Evolutionary conservation across 1,140 invertebrate genomes (phyloP), one percentile per base, ranked within the genome.

Genomic region (Latrodectus geometricus): DNA sequence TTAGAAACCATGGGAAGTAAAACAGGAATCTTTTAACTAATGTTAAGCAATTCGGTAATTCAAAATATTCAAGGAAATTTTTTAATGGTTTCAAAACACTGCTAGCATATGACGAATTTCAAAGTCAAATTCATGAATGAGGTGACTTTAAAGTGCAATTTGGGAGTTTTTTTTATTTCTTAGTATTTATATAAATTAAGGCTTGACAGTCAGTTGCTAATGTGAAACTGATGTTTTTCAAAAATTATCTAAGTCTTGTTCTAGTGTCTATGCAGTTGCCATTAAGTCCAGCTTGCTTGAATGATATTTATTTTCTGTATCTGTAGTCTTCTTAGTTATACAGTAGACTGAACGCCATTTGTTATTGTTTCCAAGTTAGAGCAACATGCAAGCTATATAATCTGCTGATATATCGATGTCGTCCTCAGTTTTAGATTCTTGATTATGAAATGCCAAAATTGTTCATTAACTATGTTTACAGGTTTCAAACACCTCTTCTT

Each of bases 201-300:
- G 72, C 54, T 20, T 86, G 9, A 66, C 49, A 78, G 54, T 88
- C 73, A 35, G 70, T 88, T 21, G 77, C 68, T 23, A 88, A 23
- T 17, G 21, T 48, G 52, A 88, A 88, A 8, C 52, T 35, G 15
- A 73, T 80, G 1, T 65, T 65, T 48, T n/a, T n/a, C n/a, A n/a
- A n/a, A 35, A 54, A 80, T n/a, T 69, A 23, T 15, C 61, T 52
- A 7, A 86, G 35, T 54, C 65, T 35, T 5, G 75, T 15, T 79
- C 84, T n/a, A 80, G 14, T 23, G 61, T 56, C 52, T 50, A 79
- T 11, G 73, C 70, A 48, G 69, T 80, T n/a, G 84, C 84, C 49
- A 70, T 48, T 4, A 48, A 17, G 48, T 85, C 56, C 0, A 86
- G 21, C 0, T 70, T 1, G 9, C 50, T 79, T 68, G 84, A 80